These are phyloP conservation scores for Athalia rosae DNA, from an alignment of 2,888 invertebrate genomes.

Conservation along the genomic window DNA sequence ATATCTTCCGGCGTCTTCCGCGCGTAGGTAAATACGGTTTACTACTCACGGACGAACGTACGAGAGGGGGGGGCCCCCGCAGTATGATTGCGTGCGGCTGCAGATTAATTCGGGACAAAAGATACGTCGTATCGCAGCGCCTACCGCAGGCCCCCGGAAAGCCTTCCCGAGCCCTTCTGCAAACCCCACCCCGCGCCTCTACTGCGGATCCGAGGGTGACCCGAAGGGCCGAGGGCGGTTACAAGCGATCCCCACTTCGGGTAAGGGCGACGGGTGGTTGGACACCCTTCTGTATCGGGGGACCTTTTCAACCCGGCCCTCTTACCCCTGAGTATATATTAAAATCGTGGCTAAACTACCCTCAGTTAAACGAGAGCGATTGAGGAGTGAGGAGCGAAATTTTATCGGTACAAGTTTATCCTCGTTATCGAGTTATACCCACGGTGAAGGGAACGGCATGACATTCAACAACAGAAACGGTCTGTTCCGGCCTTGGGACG, in stretches of 20 bases:
- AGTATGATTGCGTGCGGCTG: slow-evolving; percentile 50
- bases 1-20: too few species aligned
- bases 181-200: slow-evolving; percentile 55
- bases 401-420: neutral
- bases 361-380: slow-evolving; percentile 12
- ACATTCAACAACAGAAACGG: slow-evolving; percentile 12
- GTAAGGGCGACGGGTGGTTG: neutral
- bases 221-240: slow-evolving; percentile 37
- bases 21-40: neutral
- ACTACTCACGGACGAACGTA: too few species aligned
- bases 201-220: slow-evolving; percentile 47
- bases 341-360: neutral
- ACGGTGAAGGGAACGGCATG: neutral
- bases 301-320: slow-evolving; percentile 23
- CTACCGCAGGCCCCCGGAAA: slow-evolving; percentile 57
- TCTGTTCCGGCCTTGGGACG: slow-evolving; percentile 64
- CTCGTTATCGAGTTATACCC: too few species aligned
- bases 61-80: slow-evolving; percentile 1
- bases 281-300: slow-evolving; percentile 23
- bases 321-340: slow-evolving; percentile 25
- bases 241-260: slow-evolving; percentile 20
- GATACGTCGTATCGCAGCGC: slow-evolving; percentile 51
- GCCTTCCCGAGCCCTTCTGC: slow-evolving; percentile 52
- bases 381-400: slow-evolving; percentile 11
- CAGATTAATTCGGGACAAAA: slow-evolving; percentile 64